Percentiles rank a stretch among this genome's conserved stretches.
Evolutionary conservation across 2,888 invertebrate genomes (phyloP).

Genomic region (Pyrochroa serraticornis): DNA sequence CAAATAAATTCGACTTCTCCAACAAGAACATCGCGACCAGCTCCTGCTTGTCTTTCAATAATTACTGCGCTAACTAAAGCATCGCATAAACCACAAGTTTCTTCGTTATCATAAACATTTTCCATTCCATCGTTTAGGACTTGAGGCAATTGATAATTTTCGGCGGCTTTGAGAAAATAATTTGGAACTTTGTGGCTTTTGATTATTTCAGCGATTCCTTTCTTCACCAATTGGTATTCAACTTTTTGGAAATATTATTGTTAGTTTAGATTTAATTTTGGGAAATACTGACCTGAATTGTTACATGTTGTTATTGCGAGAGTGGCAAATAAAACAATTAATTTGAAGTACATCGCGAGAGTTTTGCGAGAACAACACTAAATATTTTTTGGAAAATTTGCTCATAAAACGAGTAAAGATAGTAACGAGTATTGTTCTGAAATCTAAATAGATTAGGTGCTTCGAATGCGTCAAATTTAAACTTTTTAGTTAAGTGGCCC

Average conservation of each 20-base stretch:
- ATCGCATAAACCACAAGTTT: constrained; percentile 29
- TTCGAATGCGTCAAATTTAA: no score
- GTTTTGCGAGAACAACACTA: no score
- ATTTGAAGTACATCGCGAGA: no score
- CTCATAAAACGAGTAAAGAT: no score
- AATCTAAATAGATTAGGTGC: no score
- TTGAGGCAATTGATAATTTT: constrained; percentile 33
- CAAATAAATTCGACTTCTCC: constrained; percentile 57
- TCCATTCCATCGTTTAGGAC: constrained; percentile 31
- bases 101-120: constrained; percentile 9
- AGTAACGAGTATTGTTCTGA: no score
- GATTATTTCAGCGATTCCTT: constrained; percentile 31
- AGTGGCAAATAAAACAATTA: no score
- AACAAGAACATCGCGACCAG: constrained; percentile 18
- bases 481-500: no score
- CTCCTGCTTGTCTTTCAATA: constrained; percentile 21
- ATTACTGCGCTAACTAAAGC: constrained; percentile 26
- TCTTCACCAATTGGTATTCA: constrained; percentile 7
- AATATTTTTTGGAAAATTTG: no score
- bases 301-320: no score
- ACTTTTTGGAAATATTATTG: background rate
- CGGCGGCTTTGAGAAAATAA: constrained; percentile 31
- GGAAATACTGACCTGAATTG: no score
- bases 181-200: constrained; percentile 30
- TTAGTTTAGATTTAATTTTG: background rate